These are phyloP conservation scores for Drosophila neotestacea DNA, from an alignment of 2,888 invertebrate species.

Conservation along the genomic window DNA sequence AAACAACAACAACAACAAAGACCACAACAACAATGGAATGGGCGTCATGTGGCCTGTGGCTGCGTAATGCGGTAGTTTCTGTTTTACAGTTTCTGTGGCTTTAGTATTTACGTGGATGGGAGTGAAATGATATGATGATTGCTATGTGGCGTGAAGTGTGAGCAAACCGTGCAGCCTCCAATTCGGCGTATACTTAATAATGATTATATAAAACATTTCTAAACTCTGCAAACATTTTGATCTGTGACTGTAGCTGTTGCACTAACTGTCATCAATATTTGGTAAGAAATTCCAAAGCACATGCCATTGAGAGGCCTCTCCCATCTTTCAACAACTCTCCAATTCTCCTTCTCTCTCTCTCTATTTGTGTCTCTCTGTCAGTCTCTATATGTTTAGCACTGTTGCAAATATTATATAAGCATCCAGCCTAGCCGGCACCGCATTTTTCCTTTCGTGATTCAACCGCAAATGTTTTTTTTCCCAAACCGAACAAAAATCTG, in stretches of 20 bases:
- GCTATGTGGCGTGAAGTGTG: slow-evolving; percentile 21
- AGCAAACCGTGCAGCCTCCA: slow-evolving; percentile 34
- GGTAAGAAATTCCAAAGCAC: slow-evolving; percentile 68
- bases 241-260: slow-evolving; percentile 25
- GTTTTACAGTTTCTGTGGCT: slow-evolving; percentile 31
- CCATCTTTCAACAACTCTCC: slow-evolving; percentile 12
- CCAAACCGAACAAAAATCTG: slow-evolving; percentile 58
- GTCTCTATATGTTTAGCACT: slow-evolving; percentile 32
- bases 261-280: slow-evolving; percentile 70
- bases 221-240: slow-evolving; percentile 17
- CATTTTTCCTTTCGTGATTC: slow-evolving; percentile 63
- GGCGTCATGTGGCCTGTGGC: slow-evolving; percentile 35
- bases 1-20: slow-evolving; percentile 18
- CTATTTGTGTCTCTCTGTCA: neutral
- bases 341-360: slow-evolving; percentile 1
- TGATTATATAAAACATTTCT: slow-evolving; percentile 47
- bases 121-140: slow-evolving; percentile 46
- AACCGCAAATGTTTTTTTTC: slow-evolving; percentile 53
- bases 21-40: slow-evolving; percentile 4
- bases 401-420: slow-evolving; percentile 63
- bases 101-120: slow-evolving; percentile 29
- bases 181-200: slow-evolving; percentile 39
- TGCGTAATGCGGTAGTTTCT: slow-evolving; percentile 69
- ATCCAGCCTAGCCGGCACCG: slow-evolving; percentile 54
- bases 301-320: slow-evolving; percentile 37